Percentiles rank a stretch among this genome's conserved stretches.
These are phyloP conservation scores for Xestia c-nigrum DNA, from an alignment of 2,888 invertebrate species.

Conservation along the genomic window DNA sequence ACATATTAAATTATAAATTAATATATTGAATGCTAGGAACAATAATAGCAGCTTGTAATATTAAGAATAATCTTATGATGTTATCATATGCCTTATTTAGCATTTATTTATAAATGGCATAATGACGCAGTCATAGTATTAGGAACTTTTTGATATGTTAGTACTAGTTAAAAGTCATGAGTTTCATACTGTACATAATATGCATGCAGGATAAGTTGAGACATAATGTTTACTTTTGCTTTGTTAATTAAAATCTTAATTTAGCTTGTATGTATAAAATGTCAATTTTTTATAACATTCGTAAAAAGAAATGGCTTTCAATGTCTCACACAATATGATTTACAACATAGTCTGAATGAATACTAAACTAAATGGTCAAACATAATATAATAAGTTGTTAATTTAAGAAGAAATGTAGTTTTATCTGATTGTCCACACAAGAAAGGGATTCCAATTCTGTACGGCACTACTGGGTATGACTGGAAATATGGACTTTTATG, in stretches of 20 bases:
- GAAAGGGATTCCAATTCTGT: neutral
- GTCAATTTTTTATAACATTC: conserved; percentile 50
- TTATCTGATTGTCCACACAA: conserved; percentile 35
- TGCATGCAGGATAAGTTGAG: conserved; percentile 32
- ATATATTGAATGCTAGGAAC: conserved; percentile 65
- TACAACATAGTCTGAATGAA: conserved; percentile 53
- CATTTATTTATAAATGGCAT: conserved; percentile 66
- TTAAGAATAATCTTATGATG: conserved; percentile 68
- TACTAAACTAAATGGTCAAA: conserved; percentile 39
- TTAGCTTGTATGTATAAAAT: conserved; percentile 47
- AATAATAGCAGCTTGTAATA: conserved; percentile 63
- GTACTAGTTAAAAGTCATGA: conserved; percentile 40
- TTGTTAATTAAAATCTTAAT: conserved; percentile 21
- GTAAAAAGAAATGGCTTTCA: conserved; percentile 46
- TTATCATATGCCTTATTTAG: conserved; percentile 66
- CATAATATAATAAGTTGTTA: conserved; percentile 26
- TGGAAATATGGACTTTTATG: neutral
- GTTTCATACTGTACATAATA: conserved; percentile 48
- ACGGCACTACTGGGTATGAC: neutral
- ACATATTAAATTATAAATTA: conserved; percentile 60
- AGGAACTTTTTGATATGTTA: conserved; percentile 49
- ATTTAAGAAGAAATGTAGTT: conserved; percentile 8
- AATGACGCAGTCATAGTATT: conserved; percentile 60
- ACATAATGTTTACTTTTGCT: neutral
- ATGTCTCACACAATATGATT: conserved; percentile 34